phyloP scores from a whole-genome alignment of 2,888 invertebrate genomes.

The Chorisops tibialis region DNA sequence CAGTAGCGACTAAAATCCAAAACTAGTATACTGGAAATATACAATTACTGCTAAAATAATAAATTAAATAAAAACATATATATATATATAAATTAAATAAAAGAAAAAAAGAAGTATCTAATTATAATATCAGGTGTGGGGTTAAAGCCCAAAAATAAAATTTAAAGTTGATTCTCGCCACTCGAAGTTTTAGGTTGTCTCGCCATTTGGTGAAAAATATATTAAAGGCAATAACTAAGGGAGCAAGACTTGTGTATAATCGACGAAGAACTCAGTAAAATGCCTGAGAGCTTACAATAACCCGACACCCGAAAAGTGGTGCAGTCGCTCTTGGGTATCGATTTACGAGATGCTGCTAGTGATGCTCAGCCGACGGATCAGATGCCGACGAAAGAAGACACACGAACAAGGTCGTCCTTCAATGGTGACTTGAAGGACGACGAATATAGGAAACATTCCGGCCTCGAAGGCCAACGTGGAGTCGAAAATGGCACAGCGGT shows the following conservation, averaged over 20 bases:
- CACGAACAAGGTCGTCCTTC: conserved; percentile 66
- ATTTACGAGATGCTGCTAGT: conserved; percentile 78
- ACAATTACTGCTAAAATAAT: too few relatives aligned
- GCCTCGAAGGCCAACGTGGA: conserved; percentile 90
- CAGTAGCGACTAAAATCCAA: too few relatives aligned
- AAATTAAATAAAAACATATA: too few relatives aligned
- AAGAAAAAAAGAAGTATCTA: too few relatives aligned
- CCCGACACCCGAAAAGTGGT: conserved; percentile 62
- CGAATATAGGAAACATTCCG: conserved; percentile 81
- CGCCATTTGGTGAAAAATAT: too few relatives aligned
- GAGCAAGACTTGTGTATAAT: conserved; percentile 71
- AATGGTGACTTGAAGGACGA: too few relatives aligned
- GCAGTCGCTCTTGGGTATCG: conserved; percentile 65
- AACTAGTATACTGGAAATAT: too few relatives aligned
- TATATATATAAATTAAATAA: too few relatives aligned
- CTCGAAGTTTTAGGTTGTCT: too few relatives aligned
- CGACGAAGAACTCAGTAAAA: conserved; percentile 64
- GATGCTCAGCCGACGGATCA: conserved; percentile 70
- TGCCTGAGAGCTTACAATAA: conserved; percentile 63
- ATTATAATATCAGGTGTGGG: too few relatives aligned
- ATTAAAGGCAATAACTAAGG: conserved; percentile 62
- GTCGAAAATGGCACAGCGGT: conserved; percentile 73
- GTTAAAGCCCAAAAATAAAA: too few relatives aligned
- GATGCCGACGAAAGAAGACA: conserved; percentile 57
- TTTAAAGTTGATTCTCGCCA: too few relatives aligned